These are phyloP conservation scores for Drosophila seclusa DNA, from an alignment of 2,888 invertebrate genomes.

Conservation along the genomic window DNA sequence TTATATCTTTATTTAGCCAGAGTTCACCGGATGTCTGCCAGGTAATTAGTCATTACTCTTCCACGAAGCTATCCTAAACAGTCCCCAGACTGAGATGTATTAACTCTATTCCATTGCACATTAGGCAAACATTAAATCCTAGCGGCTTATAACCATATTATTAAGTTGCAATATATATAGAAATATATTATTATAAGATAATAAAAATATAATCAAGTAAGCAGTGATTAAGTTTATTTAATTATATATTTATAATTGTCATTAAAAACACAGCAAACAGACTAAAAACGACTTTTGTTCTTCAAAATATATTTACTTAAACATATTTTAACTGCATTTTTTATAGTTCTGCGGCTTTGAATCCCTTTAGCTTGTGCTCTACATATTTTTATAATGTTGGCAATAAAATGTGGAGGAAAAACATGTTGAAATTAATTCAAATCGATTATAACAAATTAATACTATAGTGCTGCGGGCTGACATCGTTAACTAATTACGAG, in stretches of 20 bases:
- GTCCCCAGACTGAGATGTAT: conserved; percentile 7
- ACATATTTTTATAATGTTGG: background rate
- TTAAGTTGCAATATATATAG: background rate
- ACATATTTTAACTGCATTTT: background rate
- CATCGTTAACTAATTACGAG: conserved; percentile 73
- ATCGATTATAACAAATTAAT: conserved; percentile 79
- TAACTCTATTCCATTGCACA: conserved; percentile 7
- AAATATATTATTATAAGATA: background rate
- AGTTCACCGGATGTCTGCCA: conserved; percentile 50
- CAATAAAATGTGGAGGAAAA: conserved; percentile 11
- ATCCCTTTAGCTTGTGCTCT: background rate
- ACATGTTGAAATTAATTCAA: conserved; percentile 73
- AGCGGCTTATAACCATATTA: background rate
- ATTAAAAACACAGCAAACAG: too few species aligned
- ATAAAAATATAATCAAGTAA: background rate
- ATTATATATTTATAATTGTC: background rate
- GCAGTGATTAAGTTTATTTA: background rate
- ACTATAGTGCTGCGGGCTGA: conserved; percentile 42
- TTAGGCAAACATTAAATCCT: background rate
- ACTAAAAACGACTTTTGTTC: background rate
- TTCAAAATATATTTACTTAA: too few species aligned
- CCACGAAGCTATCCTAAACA: conserved; percentile 35
- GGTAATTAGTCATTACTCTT: conserved; percentile 49
- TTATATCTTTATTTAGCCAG: conserved; percentile 36
- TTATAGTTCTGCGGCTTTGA: background rate